Conservation (phyloP, 2,797 vertebrate species). For the Pitangus sulphuratus region DNA sequence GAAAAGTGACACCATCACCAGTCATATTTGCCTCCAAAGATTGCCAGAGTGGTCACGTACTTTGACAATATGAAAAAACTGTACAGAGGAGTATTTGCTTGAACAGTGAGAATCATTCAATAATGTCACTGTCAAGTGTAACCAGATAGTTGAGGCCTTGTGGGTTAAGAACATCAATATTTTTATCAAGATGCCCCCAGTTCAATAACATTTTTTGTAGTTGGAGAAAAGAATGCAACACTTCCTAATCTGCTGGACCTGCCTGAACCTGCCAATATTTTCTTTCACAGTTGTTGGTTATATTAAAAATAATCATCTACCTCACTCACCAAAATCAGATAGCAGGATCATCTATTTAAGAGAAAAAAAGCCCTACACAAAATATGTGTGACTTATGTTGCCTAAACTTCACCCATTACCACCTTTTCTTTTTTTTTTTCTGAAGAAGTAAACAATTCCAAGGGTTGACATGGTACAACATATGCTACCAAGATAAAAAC, state of each 20-base stretch:
- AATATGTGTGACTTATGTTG: background rate
- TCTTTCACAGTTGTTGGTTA: background rate
- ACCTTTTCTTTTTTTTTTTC: background rate
- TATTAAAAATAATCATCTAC: background rate
- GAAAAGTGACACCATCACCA: background rate
- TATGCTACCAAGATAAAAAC: background rate
- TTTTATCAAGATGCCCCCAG: background rate
- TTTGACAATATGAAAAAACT: background rate
- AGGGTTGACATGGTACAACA: background rate
- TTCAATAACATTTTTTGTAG: background rate
- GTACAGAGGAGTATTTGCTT: background rate
- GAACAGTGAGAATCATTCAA: background rate
- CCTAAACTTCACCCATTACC: background rate
- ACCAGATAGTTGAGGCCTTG: background rate
- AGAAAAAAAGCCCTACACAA: background rate
- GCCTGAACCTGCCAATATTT: background rate
- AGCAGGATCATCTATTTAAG: background rate
- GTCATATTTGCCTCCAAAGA: background rate
- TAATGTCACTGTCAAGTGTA: background rate
- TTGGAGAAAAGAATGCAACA: background rate
- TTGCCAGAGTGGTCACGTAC: background rate
- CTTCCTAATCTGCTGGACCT: background rate
- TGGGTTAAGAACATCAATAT: background rate
- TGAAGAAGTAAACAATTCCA: background rate
- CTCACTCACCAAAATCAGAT: background rate